Evolutionary conservation across 2,797 vertebrate species (phyloP).

Genomic region (Sebastes steindachneri): DNA sequence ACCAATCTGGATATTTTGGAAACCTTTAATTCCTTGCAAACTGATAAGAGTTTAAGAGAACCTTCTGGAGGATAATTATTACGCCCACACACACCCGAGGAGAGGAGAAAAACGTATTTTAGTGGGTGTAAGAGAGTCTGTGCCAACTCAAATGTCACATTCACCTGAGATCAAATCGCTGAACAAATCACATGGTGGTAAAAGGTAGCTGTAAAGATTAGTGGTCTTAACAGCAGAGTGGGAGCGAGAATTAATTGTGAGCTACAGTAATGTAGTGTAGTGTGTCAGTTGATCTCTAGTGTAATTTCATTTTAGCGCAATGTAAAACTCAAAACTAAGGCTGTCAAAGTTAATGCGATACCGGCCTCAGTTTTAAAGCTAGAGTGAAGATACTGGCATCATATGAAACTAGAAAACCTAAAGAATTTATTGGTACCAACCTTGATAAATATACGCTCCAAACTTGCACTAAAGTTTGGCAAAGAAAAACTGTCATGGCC

Average conservation of each 20-base stretch:
- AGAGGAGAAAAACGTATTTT: slow-evolving; percentile 57
- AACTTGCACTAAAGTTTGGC: accelerated
- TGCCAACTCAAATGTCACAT: slow-evolving; percentile 65
- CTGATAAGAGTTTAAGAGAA: slow-evolving; percentile 50
- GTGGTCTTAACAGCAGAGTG: slow-evolving; percentile 25
- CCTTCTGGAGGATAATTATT: slow-evolving; percentile 75
- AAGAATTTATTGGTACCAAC: too few species aligned
- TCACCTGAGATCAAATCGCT: slow-evolving; percentile 47
- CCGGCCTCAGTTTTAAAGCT: too few species aligned
- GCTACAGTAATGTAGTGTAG: slow-evolving; percentile 20
- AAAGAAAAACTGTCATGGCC: too few species aligned
- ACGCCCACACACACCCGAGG: slow-evolving; percentile 65
- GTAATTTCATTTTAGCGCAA: slow-evolving; percentile 45
- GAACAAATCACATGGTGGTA: slow-evolving; percentile 37
- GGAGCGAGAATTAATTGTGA: slow-evolving; percentile 44
- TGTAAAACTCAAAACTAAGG: slow-evolving; percentile 9
- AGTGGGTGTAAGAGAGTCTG: slow-evolving; percentile 55
- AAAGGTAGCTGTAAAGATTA: slow-evolving; percentile 49
- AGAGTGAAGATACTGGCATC: too few species aligned
- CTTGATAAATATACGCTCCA: too few species aligned
- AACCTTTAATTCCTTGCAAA: slow-evolving; percentile 44
- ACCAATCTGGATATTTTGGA: slow-evolving; percentile 46
- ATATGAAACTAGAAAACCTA: too few species aligned
- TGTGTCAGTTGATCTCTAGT: slow-evolving; percentile 36
- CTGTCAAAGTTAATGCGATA: too few species aligned